Conservation (phyloP, 2,113 vertebrate species). For the Grammomys dolichurus region DNA sequence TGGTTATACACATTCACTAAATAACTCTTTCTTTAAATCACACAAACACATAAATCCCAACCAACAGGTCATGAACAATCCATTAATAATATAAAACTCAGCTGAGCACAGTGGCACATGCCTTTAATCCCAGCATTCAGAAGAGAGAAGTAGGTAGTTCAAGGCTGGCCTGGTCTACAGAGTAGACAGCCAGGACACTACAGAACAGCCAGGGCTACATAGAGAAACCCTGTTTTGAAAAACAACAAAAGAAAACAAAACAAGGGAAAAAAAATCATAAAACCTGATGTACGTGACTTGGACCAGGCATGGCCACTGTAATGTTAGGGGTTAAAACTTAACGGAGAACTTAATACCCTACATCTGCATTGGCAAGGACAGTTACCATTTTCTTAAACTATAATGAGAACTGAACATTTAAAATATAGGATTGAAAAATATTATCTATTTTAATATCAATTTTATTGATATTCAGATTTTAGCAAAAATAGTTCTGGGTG, state of each 20-base stretch:
- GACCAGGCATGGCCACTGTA: neutral
- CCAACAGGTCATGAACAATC: constrained; percentile 6
- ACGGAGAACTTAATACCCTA: neutral
- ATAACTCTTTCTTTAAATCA: constrained; percentile 63
- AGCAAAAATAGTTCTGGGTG: constrained; percentile 8
- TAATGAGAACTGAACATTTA: neutral
- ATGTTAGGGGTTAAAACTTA: neutral
- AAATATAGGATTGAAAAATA: constrained; percentile 13
- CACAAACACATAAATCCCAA: constrained; percentile 38
- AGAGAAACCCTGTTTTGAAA: neutral
- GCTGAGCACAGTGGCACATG: neutral
- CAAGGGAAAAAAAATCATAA: neutral
- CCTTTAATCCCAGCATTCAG: neutral
- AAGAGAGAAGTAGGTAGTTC: neutral
- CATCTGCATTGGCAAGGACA: constrained; percentile 39
- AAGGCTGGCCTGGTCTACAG: neutral
- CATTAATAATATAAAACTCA: neutral
- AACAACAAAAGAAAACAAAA: neutral
- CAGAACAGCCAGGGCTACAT: neutral
- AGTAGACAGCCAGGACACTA: neutral
- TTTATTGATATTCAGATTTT: constrained; percentile 19
- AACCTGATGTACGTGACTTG: neutral
- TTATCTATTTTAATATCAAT: constrained; percentile 14
- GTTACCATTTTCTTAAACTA: neutral
- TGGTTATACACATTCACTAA: neutral